phyloP scores from a whole-genome alignment of 2,113 vertebrate species.

The Psephotus haematonotus region DNA sequence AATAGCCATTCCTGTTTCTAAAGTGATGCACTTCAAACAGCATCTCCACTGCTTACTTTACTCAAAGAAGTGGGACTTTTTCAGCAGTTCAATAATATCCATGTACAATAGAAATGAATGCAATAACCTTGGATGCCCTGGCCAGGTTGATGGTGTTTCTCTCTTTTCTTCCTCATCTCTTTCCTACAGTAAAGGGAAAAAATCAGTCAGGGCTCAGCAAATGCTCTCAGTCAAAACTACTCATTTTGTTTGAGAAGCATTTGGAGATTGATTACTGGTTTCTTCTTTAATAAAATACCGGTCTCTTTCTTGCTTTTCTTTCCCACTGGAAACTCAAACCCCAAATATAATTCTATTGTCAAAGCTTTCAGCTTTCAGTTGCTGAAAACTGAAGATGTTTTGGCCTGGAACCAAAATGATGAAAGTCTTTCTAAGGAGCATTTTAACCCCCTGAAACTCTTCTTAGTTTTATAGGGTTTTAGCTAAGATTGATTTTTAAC shows the following conservation, averaged over 20 bases:
- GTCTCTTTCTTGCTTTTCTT: constrained; percentile 1
- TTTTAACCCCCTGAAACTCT: not conserved
- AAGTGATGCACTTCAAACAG: not conserved
- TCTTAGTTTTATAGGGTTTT: not conserved
- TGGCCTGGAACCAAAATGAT: not conserved
- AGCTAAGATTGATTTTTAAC: not conserved
- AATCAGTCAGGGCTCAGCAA: not conserved
- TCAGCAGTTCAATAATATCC: not conserved
- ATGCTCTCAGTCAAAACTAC: not conserved
- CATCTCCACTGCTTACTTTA: not conserved
- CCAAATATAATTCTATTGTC: not conserved
- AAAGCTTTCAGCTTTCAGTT: not conserved
- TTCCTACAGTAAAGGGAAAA: not conserved
- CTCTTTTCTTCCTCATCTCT: not conserved
- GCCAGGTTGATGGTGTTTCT: not conserved
- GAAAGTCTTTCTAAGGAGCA: not conserved
- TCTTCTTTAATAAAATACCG: not conserved
- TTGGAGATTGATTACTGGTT: not conserved
- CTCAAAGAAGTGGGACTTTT: not conserved
- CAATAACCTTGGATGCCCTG: not conserved
- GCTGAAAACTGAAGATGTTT: not conserved
- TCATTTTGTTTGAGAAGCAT: not conserved
- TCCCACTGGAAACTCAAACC: constrained; percentile 2
- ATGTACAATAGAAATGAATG: not conserved
- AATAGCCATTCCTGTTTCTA: not conserved